Base-by-base conservation (phyloP, 2,888 invertebrate species). In the Miltochrista miniata region DNA sequence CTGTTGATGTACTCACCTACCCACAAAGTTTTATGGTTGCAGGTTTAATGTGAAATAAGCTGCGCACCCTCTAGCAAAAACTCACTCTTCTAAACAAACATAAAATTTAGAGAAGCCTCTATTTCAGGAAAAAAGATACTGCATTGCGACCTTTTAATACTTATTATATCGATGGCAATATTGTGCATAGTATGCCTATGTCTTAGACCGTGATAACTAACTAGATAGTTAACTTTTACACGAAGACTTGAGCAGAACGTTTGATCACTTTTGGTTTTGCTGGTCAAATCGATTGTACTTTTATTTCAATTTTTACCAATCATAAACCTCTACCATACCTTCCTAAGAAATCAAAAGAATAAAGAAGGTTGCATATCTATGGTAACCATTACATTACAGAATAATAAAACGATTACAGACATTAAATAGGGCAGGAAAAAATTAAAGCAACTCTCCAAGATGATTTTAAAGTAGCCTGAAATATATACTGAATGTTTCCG, bases 401-500 rank as follows among this genome's bases (percentile, higher is more conserved):
- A 66, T 59, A 56, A 67, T 56, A 50, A 59, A 55, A 67, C 59
- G 54, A 64, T 68, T 60, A 64, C 64, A 15, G 40, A 52, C 44
- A 58, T 53, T 62, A 55, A 61, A 63, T 56, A 58, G 61, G 46
- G 48, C 55, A 56, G 56, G 58, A 57, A 59, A 59, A 56, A 71
- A 62, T 65, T 62, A 74, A 72, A 80, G 78, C 70, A 73, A 67
- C 76, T 76, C 70, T 75, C 76, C 68, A 76, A 79, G 78, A 83
- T 85, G 79, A 83, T 87, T 86, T 83, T 76, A 81, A 86, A 85
- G 79, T 80, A 76, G 81, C 79, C 70, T 78, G 74, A 83, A 85
- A 86, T 86, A 86, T 88, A 88, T 85, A 85, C 81, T 75, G 66
- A 75, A 83, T 77, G 81, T 83, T 86, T 83, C 70, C 72, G 83